These are phyloP conservation scores for Sciurus niger DNA, from an alignment of 2,113 vertebrate genomes.

Conservation along the genomic window DNA sequence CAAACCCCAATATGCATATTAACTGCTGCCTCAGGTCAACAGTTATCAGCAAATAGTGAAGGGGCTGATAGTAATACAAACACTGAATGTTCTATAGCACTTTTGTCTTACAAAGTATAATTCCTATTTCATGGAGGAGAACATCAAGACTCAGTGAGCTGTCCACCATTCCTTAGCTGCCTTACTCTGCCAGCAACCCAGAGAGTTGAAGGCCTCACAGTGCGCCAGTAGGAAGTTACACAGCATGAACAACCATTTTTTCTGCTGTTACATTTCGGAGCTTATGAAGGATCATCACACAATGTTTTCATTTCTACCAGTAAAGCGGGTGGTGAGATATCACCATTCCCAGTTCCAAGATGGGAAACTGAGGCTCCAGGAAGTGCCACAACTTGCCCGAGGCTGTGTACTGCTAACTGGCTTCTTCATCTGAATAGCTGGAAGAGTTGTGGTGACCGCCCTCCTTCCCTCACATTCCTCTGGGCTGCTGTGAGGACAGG, in stretches of 20 bases:
- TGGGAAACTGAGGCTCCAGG: conserved; percentile 44
- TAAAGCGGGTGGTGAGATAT: background rate
- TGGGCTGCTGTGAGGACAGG: background rate
- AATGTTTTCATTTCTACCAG: background rate
- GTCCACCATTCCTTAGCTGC: background rate
- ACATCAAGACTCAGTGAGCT: background rate
- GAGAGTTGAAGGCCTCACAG: background rate
- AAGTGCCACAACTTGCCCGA: background rate
- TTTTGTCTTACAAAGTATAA: conserved; percentile 2
- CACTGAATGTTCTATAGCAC: background rate
- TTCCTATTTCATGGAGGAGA: background rate
- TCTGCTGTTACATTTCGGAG: background rate
- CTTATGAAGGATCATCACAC: background rate
- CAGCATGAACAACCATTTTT: background rate
- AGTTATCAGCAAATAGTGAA: background rate
- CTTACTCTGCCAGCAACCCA: background rate
- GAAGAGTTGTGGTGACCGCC: background rate
- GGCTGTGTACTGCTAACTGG: background rate
- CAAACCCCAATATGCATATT: background rate
- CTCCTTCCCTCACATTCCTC: background rate
- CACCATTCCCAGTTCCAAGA: background rate
- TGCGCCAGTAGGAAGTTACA: background rate
- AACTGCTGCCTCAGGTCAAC: background rate
- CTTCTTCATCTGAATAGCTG: background rate
- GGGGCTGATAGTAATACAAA: background rate